phyloP scores from a whole-genome alignment of 2,113 vertebrate species.

The Dolichotis patagonum region DNA sequence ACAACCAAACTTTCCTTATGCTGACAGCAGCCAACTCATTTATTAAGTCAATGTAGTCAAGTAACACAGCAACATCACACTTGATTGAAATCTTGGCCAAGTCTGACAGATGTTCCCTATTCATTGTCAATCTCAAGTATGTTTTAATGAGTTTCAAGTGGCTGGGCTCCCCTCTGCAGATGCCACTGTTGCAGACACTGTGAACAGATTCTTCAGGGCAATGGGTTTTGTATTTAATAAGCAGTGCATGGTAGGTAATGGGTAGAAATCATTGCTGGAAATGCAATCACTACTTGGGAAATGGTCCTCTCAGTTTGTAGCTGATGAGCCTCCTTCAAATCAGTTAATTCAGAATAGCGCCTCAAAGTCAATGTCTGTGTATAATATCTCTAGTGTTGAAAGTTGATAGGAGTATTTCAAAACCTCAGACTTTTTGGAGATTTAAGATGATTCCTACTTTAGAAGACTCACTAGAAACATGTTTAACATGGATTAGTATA shows the following conservation, averaged over 20 bases:
- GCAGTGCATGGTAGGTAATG: slow-evolving; percentile 35
- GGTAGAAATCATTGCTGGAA: slow-evolving; percentile 66
- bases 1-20: slow-evolving; percentile 79
- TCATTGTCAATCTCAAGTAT: slow-evolving; percentile 88
- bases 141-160: slow-evolving; percentile 89
- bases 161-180: slow-evolving; percentile 83
- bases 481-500: neutral
- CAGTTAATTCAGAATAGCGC: slow-evolving; percentile 55
- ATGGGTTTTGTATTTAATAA: slow-evolving; percentile 79
- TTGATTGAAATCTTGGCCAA: slow-evolving; percentile 89
- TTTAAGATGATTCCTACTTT: neutral
- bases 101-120: slow-evolving; percentile 88
- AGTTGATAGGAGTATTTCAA: slow-evolving; percentile 46
- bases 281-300: slow-evolving; percentile 41
- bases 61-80: slow-evolving; percentile 84
- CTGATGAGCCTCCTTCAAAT: slow-evolving; percentile 58
- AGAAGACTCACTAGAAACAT: slow-evolving; percentile 37
- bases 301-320: slow-evolving; percentile 16
- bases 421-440: slow-evolving; percentile 29
- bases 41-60: slow-evolving; percentile 87
- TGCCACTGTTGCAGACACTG: slow-evolving; percentile 81
- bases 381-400: neutral
- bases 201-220: slow-evolving; percentile 78
- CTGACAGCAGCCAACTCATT: slow-evolving; percentile 85
- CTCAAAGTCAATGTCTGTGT: slow-evolving; percentile 23